phyloP scores from a whole-genome alignment of 2,888 invertebrate species.

The Phengaris arion region DNA sequence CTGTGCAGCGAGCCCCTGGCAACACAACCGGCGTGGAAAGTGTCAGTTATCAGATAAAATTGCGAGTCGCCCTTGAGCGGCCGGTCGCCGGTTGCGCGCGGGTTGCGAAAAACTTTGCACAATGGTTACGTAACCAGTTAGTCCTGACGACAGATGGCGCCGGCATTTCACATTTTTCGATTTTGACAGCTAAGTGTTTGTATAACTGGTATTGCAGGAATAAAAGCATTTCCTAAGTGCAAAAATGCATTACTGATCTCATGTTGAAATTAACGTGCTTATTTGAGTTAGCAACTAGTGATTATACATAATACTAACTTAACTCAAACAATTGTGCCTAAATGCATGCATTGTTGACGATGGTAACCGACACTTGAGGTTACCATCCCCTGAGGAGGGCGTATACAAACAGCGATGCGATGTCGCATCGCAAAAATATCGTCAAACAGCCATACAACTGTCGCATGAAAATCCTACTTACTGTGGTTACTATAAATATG shows the following conservation, averaged over 20 bases:
- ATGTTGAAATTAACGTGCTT: too few relatives aligned
- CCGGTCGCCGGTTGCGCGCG: neutral
- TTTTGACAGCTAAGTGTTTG: constrained; percentile 1
- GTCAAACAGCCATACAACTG: too few relatives aligned
- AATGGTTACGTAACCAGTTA: neutral
- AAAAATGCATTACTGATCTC: neutral
- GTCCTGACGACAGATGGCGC: neutral
- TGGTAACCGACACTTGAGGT: too few relatives aligned
- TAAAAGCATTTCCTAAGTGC: constrained; percentile 13
- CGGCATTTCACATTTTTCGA: neutral
- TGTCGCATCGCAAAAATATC: too few relatives aligned
- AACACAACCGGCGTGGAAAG: neutral
- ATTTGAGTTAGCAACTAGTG: too few relatives aligned
- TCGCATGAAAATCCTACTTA: too few relatives aligned
- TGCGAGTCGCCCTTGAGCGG: constrained; percentile 8
- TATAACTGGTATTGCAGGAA: neutral
- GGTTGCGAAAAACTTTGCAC: constrained; percentile 11
- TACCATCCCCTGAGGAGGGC: too few relatives aligned
- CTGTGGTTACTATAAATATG: too few relatives aligned
- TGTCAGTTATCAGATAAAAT: constrained; percentile 7
- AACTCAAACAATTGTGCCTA: too few relatives aligned
- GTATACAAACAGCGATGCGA: too few relatives aligned
- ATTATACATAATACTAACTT: too few relatives aligned
- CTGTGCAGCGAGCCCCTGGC: neutral
- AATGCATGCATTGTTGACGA: too few relatives aligned